Evolutionary conservation across 37 sponge, comb jelly and placozoan species (phyloP), one percentile per base, ranked within the genome.

Genomic region (Amphimedon queenslandica): DNA sequence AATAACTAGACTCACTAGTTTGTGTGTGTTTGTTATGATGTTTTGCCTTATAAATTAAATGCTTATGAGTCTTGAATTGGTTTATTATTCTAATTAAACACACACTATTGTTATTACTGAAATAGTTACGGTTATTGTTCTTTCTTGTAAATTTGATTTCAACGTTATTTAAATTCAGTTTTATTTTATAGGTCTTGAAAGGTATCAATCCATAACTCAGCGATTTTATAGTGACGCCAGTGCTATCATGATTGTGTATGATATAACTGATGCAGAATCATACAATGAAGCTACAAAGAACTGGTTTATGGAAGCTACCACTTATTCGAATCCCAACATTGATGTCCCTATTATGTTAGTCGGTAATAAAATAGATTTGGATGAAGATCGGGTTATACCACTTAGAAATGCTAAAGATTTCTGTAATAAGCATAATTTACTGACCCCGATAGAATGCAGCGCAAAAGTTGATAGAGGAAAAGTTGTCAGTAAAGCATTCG

Each of bases 181-280:
- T 38, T 27, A 39, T 37, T 51, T n/a, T 73, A 8, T 72, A 83
- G 84, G 84, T 18, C 86, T 79, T 61, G 86, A 85, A 38, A 20
- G 80, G n/a, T 85, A 73, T 80, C 74, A 74, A 51, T 78, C 79
- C 21, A 85, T 85, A 36, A 85, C 86, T 13, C 78, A 85, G 27
- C 57, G 70, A 8, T 85, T 79, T 70, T 85, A 85, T 57, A 28
- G 57, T 0, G 75, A 85, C 40, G 61, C 80, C 0, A 72, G 67
- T 2, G 86, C 75, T 2, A 80, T 85, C 23, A 42, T 85, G 5
- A 78, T 85, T 24, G 75, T 78, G 1, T 85, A 79, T 58, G 86
- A 60, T 60, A n/a, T 60, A 6, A 60, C 61, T 25, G 61, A 60
- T 60, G 27, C 5, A 11, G 70, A 79, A 23, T 27, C 64, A 0